A percentile compares a stretch with the other conserved stretches of the same genome.
Evolutionary conservation across 1,140 invertebrate genomes (phyloP).

Genomic region (Monochamus saltuarius): DNA sequence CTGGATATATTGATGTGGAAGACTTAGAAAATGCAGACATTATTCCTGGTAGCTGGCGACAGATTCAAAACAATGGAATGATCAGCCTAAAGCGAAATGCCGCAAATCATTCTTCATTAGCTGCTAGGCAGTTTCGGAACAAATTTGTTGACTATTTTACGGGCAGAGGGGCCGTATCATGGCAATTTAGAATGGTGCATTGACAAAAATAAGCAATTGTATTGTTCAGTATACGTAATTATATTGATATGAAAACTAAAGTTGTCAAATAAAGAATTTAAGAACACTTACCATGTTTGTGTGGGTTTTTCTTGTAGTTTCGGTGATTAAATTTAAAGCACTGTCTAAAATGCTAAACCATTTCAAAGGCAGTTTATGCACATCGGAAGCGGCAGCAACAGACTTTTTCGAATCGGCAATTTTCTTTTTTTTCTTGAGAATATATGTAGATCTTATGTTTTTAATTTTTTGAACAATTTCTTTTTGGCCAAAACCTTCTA

Average conservation of each 20-base stretch:
- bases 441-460: neutral
- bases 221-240: neutral
- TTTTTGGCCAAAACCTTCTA: neutral
- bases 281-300: neutral
- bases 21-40: conserved; percentile 6
- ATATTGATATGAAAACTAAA: neutral
- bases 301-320: conserved; percentile 12
- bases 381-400: neutral
- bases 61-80: conserved; percentile 15
- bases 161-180: conserved; percentile 11
- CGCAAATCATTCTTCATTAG: conserved; percentile 21
- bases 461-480: no score
- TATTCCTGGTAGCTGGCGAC: conserved; percentile 14
- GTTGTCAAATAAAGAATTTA: neutral
- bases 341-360: conserved; percentile 10
- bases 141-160: conserved; percentile 23
- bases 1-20: conserved; percentile 20
- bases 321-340: conserved; percentile 8
- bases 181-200: no score
- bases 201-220: neutral
- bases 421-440: neutral
- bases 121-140: conserved; percentile 13
- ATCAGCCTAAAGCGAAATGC: conserved; percentile 3
- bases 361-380: conserved; percentile 1
- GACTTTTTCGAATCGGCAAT: neutral